Evolutionary conservation across 2,888 invertebrate species (phyloP).

Genomic region (Teinopalpus imperialis): DNA sequence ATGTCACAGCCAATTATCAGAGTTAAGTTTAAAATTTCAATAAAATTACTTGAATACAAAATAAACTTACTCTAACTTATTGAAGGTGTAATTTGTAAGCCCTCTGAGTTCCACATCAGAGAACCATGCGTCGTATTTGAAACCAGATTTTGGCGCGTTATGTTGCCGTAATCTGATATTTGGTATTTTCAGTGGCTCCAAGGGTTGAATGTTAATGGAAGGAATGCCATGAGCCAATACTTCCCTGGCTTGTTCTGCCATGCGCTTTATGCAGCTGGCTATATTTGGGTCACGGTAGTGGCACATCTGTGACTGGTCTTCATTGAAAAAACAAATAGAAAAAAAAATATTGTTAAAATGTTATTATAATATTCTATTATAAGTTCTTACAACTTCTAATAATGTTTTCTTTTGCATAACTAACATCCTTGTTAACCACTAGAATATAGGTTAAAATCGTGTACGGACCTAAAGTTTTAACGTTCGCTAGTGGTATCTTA

Average conservation of each 20-base stretch:
- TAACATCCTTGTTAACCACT: too few species aligned
- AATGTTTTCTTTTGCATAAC: too few species aligned
- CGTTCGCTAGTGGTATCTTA: too few species aligned
- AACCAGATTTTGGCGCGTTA: conserved; percentile 64
- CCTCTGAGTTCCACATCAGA: conserved; percentile 70
- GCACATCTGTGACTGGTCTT: conserved; percentile 60
- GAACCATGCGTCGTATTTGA: conserved; percentile 79
- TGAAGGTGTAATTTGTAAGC: conserved; percentile 74
- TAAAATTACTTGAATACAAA: too few species aligned
- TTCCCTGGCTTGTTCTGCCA: conserved; percentile 75
- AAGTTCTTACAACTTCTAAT: too few species aligned
- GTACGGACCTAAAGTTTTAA: too few species aligned
- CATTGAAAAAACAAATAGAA: too few species aligned
- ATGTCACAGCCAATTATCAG: too few species aligned
- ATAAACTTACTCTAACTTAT: conserved; percentile 72
- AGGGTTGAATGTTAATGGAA: conserved; percentile 79
- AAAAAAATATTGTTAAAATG: too few species aligned
- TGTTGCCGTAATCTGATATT: conserved; percentile 82
- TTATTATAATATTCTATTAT: too few species aligned
- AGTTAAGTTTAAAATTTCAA: too few species aligned
- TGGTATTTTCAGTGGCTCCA: conserved; percentile 82
- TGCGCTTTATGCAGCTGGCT: conserved; percentile 76
- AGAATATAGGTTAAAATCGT: too few species aligned
- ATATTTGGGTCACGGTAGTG: conserved; percentile 81
- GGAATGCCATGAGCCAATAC: conserved; percentile 81